Evolutionary conservation across 92 coral and sea anemone species (phyloP), one percentile per base, ranked within the genome.

Genomic region (Bergia puertoricense): DNA sequence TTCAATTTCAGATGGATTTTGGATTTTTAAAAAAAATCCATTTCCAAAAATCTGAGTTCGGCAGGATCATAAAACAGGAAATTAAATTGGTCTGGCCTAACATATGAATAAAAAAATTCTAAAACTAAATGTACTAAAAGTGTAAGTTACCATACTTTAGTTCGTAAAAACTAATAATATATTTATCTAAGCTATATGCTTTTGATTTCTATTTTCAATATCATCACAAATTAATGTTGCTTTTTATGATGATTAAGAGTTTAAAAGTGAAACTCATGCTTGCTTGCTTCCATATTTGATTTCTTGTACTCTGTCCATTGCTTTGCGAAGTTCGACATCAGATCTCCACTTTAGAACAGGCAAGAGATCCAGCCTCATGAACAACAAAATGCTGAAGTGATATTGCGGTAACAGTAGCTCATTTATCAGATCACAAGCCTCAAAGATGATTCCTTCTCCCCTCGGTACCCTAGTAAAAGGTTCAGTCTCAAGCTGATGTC

Each of bases 291-390:
- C 96, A 90, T 92, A 90, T 82, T 92, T 95, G 43, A 93, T 91
- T 78, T 91, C 92, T 72, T 90, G 88, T 44, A 90, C 65, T 67
- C 82, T 75, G 37, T 96, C 96, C 85, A 97, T 88, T 4, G 92
- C 89, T 89, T 95, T 97, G 56, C 94, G 94, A 38, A 97, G 92
- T 43, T 92, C 95, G 10, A 93, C 94, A 89, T 97, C 99, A 3
- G 99, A 97, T 39, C 95, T 94, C 99, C 99, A 97, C 73, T 93
- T 88, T 67, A 97, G 91, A 13, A 94, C 96, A 9, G 99, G 99
- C 72, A 97, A 56, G 69, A 92, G 88, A 23, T 94, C 95, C 48
- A 88, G 56, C 73, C 99, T 89, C 91, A 97, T 86, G 50, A 97
- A 81, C 9, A 95, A 40, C n/a, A 96, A 85, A 48, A 97, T 74